Percentiles rank a stretch among this genome's conserved stretches.
Conservation (phyloP, 2,888 invertebrate species). For the Hetaerina titia region DNA sequence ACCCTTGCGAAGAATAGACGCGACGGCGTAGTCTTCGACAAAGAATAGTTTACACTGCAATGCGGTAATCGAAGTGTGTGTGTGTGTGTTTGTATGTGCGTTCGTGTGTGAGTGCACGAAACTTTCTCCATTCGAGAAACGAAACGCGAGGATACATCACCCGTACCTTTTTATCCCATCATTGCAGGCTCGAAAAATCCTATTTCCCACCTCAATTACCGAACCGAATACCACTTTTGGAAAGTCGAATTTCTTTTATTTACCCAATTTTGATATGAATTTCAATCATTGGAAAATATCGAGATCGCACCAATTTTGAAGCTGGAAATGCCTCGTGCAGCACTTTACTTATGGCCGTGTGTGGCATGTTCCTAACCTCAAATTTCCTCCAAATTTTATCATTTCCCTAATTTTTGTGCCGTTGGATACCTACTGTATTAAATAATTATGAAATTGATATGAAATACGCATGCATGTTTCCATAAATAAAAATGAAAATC, state of each 20-base stretch:
- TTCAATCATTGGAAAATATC: not conserved
- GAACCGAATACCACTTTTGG: not conserved
- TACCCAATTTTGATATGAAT: not conserved
- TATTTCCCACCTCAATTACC: not conserved
- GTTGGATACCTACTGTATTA: not conserved
- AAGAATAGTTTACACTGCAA: constrained; percentile 53
- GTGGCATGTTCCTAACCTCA: not conserved
- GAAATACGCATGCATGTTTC: not conserved
- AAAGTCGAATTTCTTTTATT: not conserved
- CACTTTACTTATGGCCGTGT: not conserved
- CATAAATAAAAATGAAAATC: not conserved
- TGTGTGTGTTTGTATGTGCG: not conserved
- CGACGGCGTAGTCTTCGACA: not conserved
- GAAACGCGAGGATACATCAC: not conserved
- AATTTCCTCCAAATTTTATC: not conserved
- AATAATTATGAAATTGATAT: not conserved
- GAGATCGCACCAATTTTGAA: not conserved
- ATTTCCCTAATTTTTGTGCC: not conserved
- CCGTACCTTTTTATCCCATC: not conserved
- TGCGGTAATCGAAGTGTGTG: constrained; percentile 31
- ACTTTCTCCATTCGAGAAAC: not conserved
- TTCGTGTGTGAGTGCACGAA: not conserved
- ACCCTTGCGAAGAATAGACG: not conserved
- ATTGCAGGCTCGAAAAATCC: not conserved
- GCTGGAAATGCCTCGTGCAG: not conserved